Evolutionary conservation across 2,888 invertebrate species (phyloP), one percentile per base, ranked within the genome.

Genomic region (Limnephilus lunatus): DNA sequence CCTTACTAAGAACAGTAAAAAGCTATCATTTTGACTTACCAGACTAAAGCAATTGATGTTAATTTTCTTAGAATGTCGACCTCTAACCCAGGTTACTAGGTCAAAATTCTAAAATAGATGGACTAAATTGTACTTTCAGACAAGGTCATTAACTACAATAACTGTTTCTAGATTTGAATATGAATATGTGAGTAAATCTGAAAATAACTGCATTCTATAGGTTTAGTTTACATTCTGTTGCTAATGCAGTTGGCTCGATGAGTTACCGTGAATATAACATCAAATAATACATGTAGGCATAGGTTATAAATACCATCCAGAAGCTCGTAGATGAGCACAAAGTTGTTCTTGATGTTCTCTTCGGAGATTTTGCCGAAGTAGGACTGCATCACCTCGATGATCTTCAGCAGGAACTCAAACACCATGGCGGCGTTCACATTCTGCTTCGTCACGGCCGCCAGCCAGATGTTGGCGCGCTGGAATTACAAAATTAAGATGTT

Each of bases 401-500:
- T 99, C 95, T 99, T 99, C 91, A 99, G 97, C 85, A 99, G 97
- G 95, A 99, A 99, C 96, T 99, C 99, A 95, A 99, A 99, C 81
- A 99, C 99, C 99, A 99, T 99, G 0, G 99, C 99, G 25, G 99
- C 99, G 94, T 99, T 99, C 92, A 99, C 99, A 98, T 99, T 99
- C 96, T 99, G 99, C 96, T 99, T 99, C 39, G 99, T 99, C n/a
- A 99, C 99, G 0, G 99, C 99, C 83, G 99, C 99, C 94, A 99
- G 96, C 99, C 99, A 99, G 94, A 99, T 99, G 95, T 99, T 99
- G 19, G 99, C 99, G 93, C 99, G 97, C 97, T 98, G 95, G 91
- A 95, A 95, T 91, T 30, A 90, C 68, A n/a, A 85, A 19, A 85
- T 39, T 85, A 85, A 39, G 12, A 85, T 85, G 31, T 32, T 31